Evolutionary conservation across 2,797 vertebrate genomes (phyloP), one percentile per base, ranked within the genome.

Genomic region (Rousettus madagascariensis): DNA sequence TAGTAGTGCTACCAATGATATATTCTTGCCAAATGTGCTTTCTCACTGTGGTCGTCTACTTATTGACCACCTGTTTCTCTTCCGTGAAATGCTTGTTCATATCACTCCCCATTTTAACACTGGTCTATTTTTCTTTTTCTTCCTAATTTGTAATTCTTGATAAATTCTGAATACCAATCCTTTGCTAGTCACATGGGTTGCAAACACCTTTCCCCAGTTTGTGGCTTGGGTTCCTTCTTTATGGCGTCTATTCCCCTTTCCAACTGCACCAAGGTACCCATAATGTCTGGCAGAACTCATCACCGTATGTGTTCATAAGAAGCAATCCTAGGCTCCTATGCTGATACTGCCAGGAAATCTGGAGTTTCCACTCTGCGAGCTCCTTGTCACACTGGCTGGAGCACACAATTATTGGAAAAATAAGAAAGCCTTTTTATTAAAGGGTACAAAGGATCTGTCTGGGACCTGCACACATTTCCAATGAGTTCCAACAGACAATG

Each of bases 361-460:
- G 36, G 19, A 33, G 61, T 59, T 86, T 85, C 92, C 2, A 0
- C 36, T 13, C n/a, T 43, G 46, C 59, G 63, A 77, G 79, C 13
- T 17, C 41, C 8, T 46, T 90, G 46, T 72, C 68, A 61, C 61
- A 88, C 26, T 69, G 74, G 66, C 75, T 49, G 2, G 36, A 92
- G 41, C 43, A 77, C 15, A 95, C 30, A 87, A 74, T 53, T 59
- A 79, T 1, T 90, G 38, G 77, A 69, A 92, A 95, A 90, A 79
- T 80, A 96, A 97, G 87, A 97, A 96, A 97, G 85, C 4, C 90
- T 94, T 95, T 97, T 97, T 80, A 93, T 97, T 30, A 79, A 89
- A 95, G 66, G 85, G 53, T 69, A 97, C 97, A 97, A 97, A 96
- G 96, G 77, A 65, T 46, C 63, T 79, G 65, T 94, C 74, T 95